Conservation (phyloP, 1,140 invertebrate species). For the Drosophila lowei region DNA sequence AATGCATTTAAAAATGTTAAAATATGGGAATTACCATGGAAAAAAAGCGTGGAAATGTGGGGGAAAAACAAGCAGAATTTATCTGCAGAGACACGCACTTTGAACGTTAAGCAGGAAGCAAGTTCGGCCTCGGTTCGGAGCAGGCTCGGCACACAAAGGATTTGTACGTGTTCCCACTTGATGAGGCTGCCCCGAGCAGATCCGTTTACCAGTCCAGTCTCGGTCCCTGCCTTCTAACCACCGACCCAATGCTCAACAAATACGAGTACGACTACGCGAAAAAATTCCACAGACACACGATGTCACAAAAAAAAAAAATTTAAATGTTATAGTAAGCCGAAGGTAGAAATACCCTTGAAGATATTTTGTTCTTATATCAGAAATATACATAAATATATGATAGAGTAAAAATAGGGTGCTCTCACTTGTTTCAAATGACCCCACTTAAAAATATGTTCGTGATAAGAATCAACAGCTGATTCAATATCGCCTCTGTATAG, state of each 20-base stretch:
- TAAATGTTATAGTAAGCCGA: background rate
- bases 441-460: no score
- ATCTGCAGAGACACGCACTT: conserved; percentile 65
- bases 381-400: no score
- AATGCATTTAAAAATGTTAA: conserved; percentile 82
- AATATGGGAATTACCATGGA: conserved; percentile 65
- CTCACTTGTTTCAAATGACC: no score
- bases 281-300: conserved; percentile 42
- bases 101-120: conserved; percentile 40
- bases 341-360: background rate
- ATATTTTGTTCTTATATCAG: no score
- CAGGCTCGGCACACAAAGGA: conserved; percentile 62
- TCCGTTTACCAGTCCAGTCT: conserved; percentile 7
- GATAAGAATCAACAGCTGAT: no score
- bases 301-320: conserved; percentile 9
- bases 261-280: conserved; percentile 22
- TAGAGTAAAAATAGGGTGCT: no score
- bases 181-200: conserved; percentile 41
- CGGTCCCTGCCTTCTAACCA: background rate
- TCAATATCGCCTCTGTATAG: no score
- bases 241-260: conserved; percentile 7
- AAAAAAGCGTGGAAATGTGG: conserved; percentile 13
- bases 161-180: conserved; percentile 79
- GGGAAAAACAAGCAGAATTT: conserved; percentile 31
- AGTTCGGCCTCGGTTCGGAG: conserved; percentile 17